Base-by-base conservation (phyloP, 2,113 vertebrate species). In the Pedionomus torquatus region DNA sequence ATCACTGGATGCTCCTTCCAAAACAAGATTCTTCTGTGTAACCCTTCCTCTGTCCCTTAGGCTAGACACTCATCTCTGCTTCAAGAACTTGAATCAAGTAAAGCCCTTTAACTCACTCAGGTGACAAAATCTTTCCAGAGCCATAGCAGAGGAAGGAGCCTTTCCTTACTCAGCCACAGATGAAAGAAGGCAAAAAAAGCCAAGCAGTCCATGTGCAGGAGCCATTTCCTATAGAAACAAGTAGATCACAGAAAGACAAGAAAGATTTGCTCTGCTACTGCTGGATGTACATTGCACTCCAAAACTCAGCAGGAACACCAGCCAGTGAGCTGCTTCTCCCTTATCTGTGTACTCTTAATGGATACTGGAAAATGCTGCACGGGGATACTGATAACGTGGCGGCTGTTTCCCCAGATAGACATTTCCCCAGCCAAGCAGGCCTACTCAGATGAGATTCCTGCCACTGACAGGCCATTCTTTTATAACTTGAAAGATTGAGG, bases 151-250 rank as follows among this genome's bases (percentile, higher is more conserved):
- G 90, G 85, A 91, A 91, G 54, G 11, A 83, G 37, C 54, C 58
- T 69, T 58, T 60, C 78, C 63, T 93, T 76, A 68, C 52, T 87
- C 71, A 91, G 58, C 54, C 58, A 24, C 12, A 39, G 82, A 76
- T 82, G 30, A 85, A 95, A 94, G 31, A 78, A 64, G 25, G 52
- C 66, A 83, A 85, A 95, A 80, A 19, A 94, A 83, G n/a, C 46
- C 46, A 79, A 33, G 15, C 35, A 71, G 26, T 51, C 57, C 43
- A 63, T 68, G 74, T 4, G 2, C 30, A 86, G 49, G 28, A 91
- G 31, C 33, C n/a, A 75, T 48, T 94, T 94, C 96, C 92, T 95
- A 74, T 11, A 60, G 91, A 74, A 96, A 81, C 37, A 86, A 68
- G 25, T 16, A 44, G 39, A 79, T 31, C 39, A 64, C 20, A 64